phyloP scores from a whole-genome alignment of 2,797 vertebrate species.

The Manis crassicaudata region DNA sequence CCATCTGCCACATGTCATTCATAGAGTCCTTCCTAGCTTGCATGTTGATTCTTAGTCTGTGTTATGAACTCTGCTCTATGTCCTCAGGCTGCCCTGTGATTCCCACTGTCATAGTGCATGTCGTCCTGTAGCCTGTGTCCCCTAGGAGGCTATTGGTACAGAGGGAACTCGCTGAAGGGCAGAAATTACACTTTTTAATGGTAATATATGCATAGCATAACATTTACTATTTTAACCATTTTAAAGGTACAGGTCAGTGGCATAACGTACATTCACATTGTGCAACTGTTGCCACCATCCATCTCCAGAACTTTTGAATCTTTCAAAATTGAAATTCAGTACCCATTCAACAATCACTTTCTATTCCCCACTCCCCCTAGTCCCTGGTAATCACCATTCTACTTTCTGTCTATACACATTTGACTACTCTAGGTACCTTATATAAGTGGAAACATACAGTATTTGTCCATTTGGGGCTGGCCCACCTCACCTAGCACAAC shows the following conservation, averaged over 20 bases:
- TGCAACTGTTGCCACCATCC: neutral
- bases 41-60: neutral
- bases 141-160: neutral
- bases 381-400: neutral
- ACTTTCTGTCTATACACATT: neutral
- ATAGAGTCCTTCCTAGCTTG: neutral
- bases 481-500: neutral
- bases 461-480: neutral
- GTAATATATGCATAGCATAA: neutral
- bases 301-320: neutral
- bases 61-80: neutral
- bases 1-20: neutral
- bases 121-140: neutral
- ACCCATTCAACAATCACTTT: neutral
- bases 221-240: neutral
- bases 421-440: neutral
- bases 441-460: neutral
- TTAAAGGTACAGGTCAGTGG: neutral
- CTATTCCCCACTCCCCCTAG: fast-evolving
- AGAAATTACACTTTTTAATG: neutral
- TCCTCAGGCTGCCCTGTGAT: neutral
- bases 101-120: neutral
- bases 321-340: neutral
- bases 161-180: neutral
- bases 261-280: neutral